A percentile compares a stretch with the other conserved stretches of the same genome.
Conservation (phyloP, 2,888 invertebrate genomes). For the Erebia epiphron region DNA sequence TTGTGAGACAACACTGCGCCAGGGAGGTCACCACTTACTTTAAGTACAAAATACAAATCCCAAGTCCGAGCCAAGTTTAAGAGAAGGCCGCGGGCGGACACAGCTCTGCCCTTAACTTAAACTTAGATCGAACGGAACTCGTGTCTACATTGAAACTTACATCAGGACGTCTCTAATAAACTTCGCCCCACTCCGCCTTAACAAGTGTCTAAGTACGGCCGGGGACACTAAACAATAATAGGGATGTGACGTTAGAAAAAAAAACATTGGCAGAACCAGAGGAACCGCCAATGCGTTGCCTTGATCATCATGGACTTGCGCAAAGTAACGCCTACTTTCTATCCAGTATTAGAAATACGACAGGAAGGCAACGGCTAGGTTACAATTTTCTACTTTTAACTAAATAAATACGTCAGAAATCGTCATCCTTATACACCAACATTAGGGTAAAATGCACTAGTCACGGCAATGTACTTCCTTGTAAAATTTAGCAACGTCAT, state of each 20-base stretch:
- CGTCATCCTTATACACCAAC: slow-evolving; percentile 23
- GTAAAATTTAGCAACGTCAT: slow-evolving; percentile 22
- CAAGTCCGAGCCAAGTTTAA: slow-evolving; percentile 43
- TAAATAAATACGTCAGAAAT: slow-evolving; percentile 12
- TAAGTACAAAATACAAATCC: slow-evolving; percentile 10
- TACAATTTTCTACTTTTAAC: neutral
- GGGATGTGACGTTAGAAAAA: too few relatives aligned
- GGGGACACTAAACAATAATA: too few relatives aligned
- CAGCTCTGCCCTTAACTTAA: slow-evolving; percentile 43
- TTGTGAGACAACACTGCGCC: too few relatives aligned
- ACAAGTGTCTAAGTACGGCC: too few relatives aligned
- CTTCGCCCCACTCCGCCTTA: too few relatives aligned
- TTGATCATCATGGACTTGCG: too few relatives aligned
- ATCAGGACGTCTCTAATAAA: slow-evolving; percentile 6
- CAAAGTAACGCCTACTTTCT: too few relatives aligned
- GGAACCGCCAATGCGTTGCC: too few relatives aligned
- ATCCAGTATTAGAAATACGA: too few relatives aligned
- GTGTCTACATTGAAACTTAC: slow-evolving; percentile 35
- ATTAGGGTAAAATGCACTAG: slow-evolving; percentile 64
- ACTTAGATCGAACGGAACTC: slow-evolving; percentile 43
- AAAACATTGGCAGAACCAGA: too few relatives aligned
- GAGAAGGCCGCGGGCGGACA: slow-evolving; percentile 44
- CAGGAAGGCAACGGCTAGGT: too few relatives aligned
- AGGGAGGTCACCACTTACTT: neutral
- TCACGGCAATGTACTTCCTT: slow-evolving; percentile 49